Base-by-base conservation (phyloP, 2,797 vertebrate species). In the Simalia tracyae region DNA sequence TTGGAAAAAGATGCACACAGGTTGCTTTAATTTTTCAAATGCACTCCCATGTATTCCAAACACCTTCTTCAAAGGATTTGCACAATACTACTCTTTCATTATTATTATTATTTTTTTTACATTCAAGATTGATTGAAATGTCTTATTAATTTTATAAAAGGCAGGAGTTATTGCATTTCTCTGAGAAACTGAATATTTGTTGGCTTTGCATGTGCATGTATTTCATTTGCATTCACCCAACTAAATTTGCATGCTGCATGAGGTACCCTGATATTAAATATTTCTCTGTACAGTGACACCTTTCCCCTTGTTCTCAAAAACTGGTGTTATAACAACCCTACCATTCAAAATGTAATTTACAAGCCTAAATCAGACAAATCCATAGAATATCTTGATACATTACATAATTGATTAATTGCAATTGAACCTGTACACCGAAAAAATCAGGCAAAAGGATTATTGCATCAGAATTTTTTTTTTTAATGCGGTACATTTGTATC, bases 101-200 rank as follows among this genome's bases (percentile, higher is more conserved):
- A 22, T 42, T 42, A 42, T 36, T 36, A 36, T 36, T 36, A 36
- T 36, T 36, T 2, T 94, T 93, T 94, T 88, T 66, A 93, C 94
- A 95, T 87, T 61, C 59, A 93, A 89, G n/a, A 88, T 89, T 0
- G 91, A 92, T 93, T 96, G 95, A 90, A 93, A 22, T 76, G 64
- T 24, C 46, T 76, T n/a, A 64, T 64, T 95, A 95, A 95, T 95
- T 96, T 95, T 92, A 17, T 89, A 66, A 89, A 87, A 91, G 66
- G 90, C 46, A 94, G 28, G 68, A 85, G n/a, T 50, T 11, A 50
- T 26, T 84, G 56, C 93, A 81, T 81, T 91, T 42, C 46, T 19
- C 56, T 86, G 85, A 85, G 84, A 94, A 94, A 54, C 6, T 54
- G 88, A 5, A 59, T 54, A 92, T 87, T 24, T 12, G 11, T 56